phyloP scores from a whole-genome alignment of 2,113 vertebrate genomes.

The Oryzias woworae region DNA sequence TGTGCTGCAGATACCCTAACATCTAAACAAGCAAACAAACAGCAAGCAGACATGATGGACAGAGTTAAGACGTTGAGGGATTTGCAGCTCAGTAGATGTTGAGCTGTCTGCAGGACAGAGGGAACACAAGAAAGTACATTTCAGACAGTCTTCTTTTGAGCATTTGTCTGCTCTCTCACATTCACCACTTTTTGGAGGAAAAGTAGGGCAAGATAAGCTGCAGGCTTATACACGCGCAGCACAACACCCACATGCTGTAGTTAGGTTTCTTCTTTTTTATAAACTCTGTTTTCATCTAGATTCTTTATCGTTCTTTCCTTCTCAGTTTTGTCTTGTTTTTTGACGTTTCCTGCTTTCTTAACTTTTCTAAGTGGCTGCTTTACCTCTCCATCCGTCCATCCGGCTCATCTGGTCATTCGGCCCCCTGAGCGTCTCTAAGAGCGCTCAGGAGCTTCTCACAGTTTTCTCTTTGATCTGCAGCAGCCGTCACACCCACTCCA shows the following conservation, averaged over 20 bases:
- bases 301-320: neutral
- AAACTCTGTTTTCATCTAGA: neutral
- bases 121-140: slow-evolving; percentile 36
- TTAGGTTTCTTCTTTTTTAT: slow-evolving; percentile 9
- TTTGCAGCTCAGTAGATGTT: slow-evolving; percentile 9
- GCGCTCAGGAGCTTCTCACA: slow-evolving; percentile 33
- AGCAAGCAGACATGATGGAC: slow-evolving; percentile 3
- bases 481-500: slow-evolving; percentile 20
- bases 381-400: slow-evolving; percentile 34
- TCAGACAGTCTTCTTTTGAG: slow-evolving; percentile 29
- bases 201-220: slow-evolving; percentile 78
- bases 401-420: slow-evolving; percentile 28
- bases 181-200: slow-evolving; percentile 37
- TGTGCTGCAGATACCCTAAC: slow-evolving; percentile 34
- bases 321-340: neutral
- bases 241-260: slow-evolving; percentile 61
- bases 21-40: slow-evolving; percentile 33
- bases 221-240: slow-evolving; percentile 65
- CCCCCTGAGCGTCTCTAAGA: slow-evolving; percentile 34
- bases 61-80: neutral
- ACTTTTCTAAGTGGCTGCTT: slow-evolving; percentile 17
- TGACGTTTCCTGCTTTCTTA: neutral
- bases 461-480: slow-evolving; percentile 43
- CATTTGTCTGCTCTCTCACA: slow-evolving; percentile 33
- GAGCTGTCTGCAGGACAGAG: slow-evolving; percentile 28